Evolutionary conservation across 2,113 vertebrate genomes (phyloP), one percentile per base, ranked within the genome.

Genomic region (Epinephelus fuscoguttatus): DNA sequence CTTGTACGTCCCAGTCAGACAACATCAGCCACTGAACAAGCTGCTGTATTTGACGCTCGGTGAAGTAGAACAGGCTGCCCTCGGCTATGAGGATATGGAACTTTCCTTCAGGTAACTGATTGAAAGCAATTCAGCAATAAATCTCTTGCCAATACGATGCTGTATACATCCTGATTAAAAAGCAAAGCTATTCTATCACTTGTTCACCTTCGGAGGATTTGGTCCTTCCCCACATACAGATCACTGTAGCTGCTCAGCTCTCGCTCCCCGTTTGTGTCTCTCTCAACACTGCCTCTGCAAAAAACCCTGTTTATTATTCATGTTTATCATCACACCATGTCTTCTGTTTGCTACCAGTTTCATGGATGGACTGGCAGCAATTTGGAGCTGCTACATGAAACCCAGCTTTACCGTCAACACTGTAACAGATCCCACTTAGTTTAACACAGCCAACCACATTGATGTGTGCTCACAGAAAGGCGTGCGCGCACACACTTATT

Each of bases 311-410:
- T 90, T 93, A 87, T 88, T 92, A 91, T 92, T 93, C 88, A 87
- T 93, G 91, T 93, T 94, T 94, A 91, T 89, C 90, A 89, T 93
- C 87, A 91, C 91, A 89, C 88, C 90, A 82, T 45, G 75, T 89
- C 81, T 72, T 56, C 89, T 91, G 90, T 94, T 92, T 94, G 91
- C 90, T 77, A 81, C 82, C 92, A 88, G 88, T 82, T 87, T 90
- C 89, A 88, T 87, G 84, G 90, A 90, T 84, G 90, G 84, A 91
- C 89, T 88, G 91, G 89, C 92, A 91, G 88, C 91, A 84, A 87
- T 91, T 88, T 75, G 61, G 86, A 87, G 78, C 50, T 84, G 89
- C 88, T 70, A 88, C 81, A 89, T 84, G 87, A 91, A 92, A 91
- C 87, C 78, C 30, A n/a, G 86, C 85, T 84, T 89, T 87, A 90